Evolutionary conservation across 2,113 vertebrate genomes (phyloP).

Genomic region (Enhydra lutris): DNA sequence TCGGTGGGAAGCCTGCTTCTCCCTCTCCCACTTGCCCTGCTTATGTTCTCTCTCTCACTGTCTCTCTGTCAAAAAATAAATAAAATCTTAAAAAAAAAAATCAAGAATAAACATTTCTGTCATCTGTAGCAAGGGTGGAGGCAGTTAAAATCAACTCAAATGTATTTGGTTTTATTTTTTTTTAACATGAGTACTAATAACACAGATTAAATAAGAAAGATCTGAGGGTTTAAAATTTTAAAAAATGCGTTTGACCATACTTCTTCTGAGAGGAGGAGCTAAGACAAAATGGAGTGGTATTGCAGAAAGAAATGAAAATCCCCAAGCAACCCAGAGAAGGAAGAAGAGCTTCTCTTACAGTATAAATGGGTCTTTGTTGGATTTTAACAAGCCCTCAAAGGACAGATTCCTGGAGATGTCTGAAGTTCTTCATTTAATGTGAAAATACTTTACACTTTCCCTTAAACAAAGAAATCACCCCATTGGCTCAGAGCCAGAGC

Average conservation of each 20-base stretch:
- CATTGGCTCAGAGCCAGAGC: constrained; percentile 57
- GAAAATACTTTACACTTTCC: constrained; percentile 77
- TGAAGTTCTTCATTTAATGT: constrained; percentile 79
- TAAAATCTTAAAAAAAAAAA: neutral
- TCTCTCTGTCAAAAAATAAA: no score
- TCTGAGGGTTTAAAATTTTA: neutral
- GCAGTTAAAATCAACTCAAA: constrained; percentile 1
- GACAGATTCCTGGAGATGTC: constrained; percentile 75
- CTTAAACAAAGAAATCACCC: constrained; percentile 75
- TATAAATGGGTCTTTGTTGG: constrained; percentile 68
- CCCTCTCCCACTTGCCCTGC: no score
- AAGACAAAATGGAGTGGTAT: neutral
- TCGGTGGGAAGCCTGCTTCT: no score
- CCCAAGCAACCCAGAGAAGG: neutral
- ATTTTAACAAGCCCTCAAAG: constrained; percentile 81
- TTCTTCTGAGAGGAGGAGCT: neutral
- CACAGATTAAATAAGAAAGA: neutral
- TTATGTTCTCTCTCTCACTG: no score
- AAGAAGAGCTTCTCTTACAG: constrained; percentile 51
- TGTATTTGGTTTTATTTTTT: neutral
- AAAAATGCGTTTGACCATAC: neutral
- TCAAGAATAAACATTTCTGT: constrained; percentile 19
- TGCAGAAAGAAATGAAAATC: constrained; percentile 40
- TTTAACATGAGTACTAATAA: neutral
- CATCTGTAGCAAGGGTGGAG: neutral